These are phyloP conservation scores for Eupeodes luniger DNA, from an alignment of 2,888 invertebrate species.

Conservation along the genomic window DNA sequence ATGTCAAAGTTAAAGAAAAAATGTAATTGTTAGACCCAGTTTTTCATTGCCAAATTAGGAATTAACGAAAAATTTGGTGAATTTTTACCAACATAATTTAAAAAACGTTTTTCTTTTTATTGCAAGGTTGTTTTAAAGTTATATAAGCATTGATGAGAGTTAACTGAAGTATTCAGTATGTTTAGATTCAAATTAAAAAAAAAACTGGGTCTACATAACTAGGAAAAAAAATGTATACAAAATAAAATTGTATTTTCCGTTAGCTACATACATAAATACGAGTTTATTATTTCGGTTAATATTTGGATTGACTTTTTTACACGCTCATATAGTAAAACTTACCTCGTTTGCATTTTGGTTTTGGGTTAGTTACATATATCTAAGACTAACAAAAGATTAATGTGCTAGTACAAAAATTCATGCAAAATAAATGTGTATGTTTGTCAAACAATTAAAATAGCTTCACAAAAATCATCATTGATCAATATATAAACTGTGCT, in stretches of 20 bases:
- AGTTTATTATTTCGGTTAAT: not conserved
- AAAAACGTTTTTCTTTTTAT: too few species aligned
- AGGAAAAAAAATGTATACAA: not conserved
- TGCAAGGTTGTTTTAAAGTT: too few species aligned
- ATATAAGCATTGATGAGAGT: too few species aligned
- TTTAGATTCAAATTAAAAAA: too few species aligned
- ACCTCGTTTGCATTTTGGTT: conserved; percentile 34
- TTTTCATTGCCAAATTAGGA: too few species aligned
- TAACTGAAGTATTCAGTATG: too few species aligned
- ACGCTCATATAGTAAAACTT: conserved; percentile 23
- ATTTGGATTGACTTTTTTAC: not conserved
- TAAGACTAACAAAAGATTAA: not conserved
- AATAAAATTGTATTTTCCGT: not conserved
- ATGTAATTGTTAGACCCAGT: not conserved
- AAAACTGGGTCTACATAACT: not conserved
- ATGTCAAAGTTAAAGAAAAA: not conserved
- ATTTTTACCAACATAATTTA: too few species aligned
- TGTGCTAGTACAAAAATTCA: conserved; percentile 26
- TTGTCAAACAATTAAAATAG: conserved; percentile 45
- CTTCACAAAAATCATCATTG: conserved; percentile 85
- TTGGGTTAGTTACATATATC: conserved; percentile 9
- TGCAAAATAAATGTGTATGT: conserved; percentile 51
- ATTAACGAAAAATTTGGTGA: too few species aligned
- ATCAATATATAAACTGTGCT: conserved; percentile 68
- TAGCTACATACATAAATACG: conserved; percentile 4